Conservation (phyloP, 2,113 vertebrate species). For the Oreochromis spilurus region DNA sequence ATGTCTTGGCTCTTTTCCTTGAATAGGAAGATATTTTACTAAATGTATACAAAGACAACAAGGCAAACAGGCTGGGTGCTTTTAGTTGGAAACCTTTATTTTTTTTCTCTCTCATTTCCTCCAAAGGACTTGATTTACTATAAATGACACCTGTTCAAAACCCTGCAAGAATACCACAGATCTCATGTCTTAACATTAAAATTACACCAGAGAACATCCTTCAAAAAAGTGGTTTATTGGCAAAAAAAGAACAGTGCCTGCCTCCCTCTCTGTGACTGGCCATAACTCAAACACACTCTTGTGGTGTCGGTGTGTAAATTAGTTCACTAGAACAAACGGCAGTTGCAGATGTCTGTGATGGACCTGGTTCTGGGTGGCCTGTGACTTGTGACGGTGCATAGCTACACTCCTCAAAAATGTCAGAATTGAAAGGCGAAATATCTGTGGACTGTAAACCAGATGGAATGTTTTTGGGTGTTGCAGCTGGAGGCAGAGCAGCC, state of each 20-base stretch:
- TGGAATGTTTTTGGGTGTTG: neutral
- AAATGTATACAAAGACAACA: neutral
- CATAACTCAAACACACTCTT: neutral
- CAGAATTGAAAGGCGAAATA: neutral
- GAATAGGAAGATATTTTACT: neutral
- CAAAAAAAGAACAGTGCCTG: neutral
- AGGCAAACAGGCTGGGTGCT: neutral
- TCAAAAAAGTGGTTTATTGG: neutral
- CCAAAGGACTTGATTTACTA: neutral
- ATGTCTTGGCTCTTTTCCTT: neutral
- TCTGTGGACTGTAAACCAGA: neutral
- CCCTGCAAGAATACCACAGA: neutral
- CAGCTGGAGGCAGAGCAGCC: neutral
- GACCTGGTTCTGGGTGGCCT: neutral
- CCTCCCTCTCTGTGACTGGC: neutral
- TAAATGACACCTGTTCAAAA: rapidly evolving
- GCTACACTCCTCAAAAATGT: neutral
- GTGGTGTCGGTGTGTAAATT: rapidly evolving
- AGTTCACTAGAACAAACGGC: neutral
- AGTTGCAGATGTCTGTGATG: neutral
- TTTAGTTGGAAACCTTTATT: neutral
- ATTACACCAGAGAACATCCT: neutral
- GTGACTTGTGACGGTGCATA: neutral
- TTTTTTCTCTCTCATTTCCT: too few relatives aligned
- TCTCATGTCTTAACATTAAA: neutral